Percentiles rank a stretch among this genome's conserved stretches.
phyloP scores from a whole-genome alignment of 2,113 vertebrate genomes.

The Pseudorhombus dupliciocellatus region DNA sequence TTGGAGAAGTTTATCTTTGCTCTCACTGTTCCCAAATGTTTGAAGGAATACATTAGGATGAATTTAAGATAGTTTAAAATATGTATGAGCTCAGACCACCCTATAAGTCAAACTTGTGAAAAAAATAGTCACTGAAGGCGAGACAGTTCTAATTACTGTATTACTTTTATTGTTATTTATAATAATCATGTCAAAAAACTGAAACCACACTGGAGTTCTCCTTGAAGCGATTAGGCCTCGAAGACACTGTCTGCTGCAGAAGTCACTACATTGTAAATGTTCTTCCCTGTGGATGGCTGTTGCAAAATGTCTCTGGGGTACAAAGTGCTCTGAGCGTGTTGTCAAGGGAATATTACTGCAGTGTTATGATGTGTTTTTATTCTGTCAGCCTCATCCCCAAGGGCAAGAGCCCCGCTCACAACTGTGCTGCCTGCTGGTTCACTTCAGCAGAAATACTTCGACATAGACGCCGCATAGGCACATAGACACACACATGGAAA shows the following conservation, averaged over 20 bases:
- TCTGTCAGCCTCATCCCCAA: conserved; percentile 70
- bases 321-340: conserved; percentile 58
- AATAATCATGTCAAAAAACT: background rate
- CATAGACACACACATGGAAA: conserved; percentile 17
- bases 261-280: conserved; percentile 49
- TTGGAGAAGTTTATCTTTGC: background rate
- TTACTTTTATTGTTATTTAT: background rate
- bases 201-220: conserved; percentile 7
- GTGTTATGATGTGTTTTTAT: conserved; percentile 74
- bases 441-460: conserved; percentile 56
- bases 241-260: conserved; percentile 45
- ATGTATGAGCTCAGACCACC: background rate
- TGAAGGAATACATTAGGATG: background rate
- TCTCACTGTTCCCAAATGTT: background rate
- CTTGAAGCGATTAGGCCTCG: conserved; percentile 26
- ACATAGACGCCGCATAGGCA: conserved; percentile 35
- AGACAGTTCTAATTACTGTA: background rate
- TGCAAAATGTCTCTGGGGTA: conserved; percentile 61
- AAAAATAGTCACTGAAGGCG: conserved; percentile 15
- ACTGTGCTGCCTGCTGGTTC: conserved; percentile 66
- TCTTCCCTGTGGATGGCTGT: conserved; percentile 45
- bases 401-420: conserved; percentile 60
- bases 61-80: conserved; percentile 2
- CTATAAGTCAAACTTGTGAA: conserved; percentile 3
- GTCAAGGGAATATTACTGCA: conserved; percentile 71